Percentiles rank a stretch among this genome's conserved stretches.
Conservation (phyloP, 2,113 vertebrate species). For the Marmota monax region DNA sequence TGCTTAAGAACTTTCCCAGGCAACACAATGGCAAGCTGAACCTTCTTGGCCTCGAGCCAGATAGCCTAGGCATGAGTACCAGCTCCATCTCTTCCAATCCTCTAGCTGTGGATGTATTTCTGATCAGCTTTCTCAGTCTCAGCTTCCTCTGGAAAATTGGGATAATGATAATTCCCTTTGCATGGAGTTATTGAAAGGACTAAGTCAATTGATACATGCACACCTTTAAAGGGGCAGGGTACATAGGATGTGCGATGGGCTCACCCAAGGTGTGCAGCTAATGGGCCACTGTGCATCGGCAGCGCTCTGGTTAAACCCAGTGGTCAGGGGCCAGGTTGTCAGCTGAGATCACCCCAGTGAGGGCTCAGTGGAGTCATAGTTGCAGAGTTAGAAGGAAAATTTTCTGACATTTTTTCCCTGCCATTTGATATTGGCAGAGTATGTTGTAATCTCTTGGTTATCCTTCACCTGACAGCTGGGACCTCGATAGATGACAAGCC, state of each 20-base stretch:
- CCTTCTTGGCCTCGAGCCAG: background rate
- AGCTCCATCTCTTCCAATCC: background rate
- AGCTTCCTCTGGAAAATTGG: background rate
- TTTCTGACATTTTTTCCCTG: background rate
- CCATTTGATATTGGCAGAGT: constrained; percentile 1
- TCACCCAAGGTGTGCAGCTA: no score
- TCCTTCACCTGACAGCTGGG: background rate
- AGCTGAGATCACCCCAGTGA: background rate
- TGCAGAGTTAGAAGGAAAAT: constrained; percentile 14
- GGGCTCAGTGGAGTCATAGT: background rate
- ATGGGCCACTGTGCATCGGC: background rate
- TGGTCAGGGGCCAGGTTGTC: background rate
- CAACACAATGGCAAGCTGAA: no score
- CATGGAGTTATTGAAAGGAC: background rate
- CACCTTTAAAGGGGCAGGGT: background rate
- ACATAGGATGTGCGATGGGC: background rate
- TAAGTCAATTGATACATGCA: background rate
- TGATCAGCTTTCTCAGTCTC: background rate
- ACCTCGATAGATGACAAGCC: background rate
- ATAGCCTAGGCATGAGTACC: background rate
- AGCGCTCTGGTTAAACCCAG: background rate
- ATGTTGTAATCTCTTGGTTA: background rate
- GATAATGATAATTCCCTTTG: background rate
- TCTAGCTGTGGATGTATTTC: background rate
- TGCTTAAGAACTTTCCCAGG: background rate